Evolutionary conservation across 2,113 vertebrate species (phyloP).

Genomic region (Willisornis vidua): DNA sequence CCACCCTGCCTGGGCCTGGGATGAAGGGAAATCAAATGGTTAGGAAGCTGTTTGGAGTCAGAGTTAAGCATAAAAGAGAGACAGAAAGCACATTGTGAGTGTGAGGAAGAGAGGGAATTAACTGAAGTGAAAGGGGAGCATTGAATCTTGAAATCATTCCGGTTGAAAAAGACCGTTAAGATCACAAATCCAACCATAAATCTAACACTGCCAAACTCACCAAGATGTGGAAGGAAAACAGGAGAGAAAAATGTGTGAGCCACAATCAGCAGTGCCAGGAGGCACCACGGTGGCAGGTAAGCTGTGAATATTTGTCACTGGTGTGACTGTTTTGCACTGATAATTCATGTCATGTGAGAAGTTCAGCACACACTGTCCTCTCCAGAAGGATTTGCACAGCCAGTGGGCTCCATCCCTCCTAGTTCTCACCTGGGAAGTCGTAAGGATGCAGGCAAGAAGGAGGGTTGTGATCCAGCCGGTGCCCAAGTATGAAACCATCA

Average conservation of each 20-base stretch:
- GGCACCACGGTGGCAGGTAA: neutral
- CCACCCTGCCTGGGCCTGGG: slow-evolving; percentile 91
- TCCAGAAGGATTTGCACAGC: neutral
- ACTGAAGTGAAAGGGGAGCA: neutral
- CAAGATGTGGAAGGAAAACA: neutral
- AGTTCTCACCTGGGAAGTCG: slow-evolving; percentile 84
- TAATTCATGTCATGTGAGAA: neutral
- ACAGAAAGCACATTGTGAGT: neutral
- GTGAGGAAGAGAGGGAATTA: neutral
- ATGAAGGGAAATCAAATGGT: neutral
- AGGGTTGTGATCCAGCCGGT: slow-evolving; percentile 86
- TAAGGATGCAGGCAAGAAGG: slow-evolving; percentile 78
- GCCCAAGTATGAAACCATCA: slow-evolving; percentile 80
- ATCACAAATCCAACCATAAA: neutral
- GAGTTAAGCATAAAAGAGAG: neutral
- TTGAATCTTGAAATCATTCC: neutral
- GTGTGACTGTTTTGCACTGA: neutral
- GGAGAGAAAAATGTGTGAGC: neutral
- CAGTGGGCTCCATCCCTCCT: neutral
- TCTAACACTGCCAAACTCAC: neutral
- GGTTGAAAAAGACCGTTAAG: neutral
- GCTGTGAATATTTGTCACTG: neutral
- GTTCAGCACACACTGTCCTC: neutral
- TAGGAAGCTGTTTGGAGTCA: neutral
- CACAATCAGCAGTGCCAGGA: neutral